Evolutionary conservation across 1,140 invertebrate genomes (phyloP).

Genomic region (Pomacea maculata): DNA sequence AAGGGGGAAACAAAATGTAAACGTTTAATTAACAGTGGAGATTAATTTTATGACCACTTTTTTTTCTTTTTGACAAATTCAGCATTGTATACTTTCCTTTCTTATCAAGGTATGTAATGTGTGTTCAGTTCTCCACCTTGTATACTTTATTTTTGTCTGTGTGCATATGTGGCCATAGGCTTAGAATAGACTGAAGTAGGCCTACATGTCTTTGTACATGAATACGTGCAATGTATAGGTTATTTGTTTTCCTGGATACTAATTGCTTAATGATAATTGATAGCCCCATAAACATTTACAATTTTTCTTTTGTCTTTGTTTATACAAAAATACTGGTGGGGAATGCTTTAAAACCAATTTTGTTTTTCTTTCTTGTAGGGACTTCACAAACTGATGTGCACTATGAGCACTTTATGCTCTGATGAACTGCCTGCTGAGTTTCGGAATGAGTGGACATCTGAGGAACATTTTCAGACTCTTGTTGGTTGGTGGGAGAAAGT

Average conservation of each 20-base stretch:
- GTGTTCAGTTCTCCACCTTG: neutral
- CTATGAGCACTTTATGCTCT: neutral
- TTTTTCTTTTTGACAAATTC: too few species aligned
- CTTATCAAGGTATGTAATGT: neutral
- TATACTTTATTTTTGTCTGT: neutral
- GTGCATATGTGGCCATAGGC: neutral
- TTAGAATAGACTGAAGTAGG: too few species aligned
- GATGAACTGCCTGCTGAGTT: constrained; percentile 15
- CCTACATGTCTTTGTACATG: neutral
- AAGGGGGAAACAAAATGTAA: neutral
- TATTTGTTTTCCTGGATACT: too few species aligned
- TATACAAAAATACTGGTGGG: neutral
- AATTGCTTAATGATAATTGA: too few species aligned
- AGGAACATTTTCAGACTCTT: neutral
- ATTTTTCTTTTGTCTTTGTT: too few species aligned
- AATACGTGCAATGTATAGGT: neutral
- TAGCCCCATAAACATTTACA: too few species aligned
- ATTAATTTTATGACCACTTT: too few species aligned
- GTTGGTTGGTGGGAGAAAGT: constrained; percentile 12
- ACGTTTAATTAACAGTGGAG: neutral
- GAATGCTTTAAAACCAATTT: neutral
- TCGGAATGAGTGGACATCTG: constrained; percentile 3
- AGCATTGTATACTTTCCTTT: neutral
- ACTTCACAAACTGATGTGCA: neutral
- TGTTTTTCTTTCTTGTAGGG: neutral